Percentiles rank a stretch among this genome's conserved stretches.
Conservation (phyloP, 2,888 invertebrate species). For the Nymphalis c-album region DNA sequence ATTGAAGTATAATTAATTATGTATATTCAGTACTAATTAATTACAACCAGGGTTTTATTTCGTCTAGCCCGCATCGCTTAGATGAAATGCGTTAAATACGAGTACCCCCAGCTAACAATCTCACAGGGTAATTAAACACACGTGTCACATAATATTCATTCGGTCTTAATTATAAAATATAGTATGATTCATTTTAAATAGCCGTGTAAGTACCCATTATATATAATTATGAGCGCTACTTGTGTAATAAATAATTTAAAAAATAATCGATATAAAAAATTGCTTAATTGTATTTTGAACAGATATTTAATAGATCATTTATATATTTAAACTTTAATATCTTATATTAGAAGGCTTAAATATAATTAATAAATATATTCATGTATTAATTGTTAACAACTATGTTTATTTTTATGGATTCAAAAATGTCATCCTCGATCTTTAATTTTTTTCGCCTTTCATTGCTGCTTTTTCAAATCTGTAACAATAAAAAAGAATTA, state of each 20-base stretch:
- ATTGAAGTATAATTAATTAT: conserved; percentile 7
- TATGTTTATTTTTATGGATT: no score
- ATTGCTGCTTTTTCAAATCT: not conserved
- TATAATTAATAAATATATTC: no score
- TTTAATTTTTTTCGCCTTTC: not conserved
- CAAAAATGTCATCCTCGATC: no score
- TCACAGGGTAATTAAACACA: conserved; percentile 40
- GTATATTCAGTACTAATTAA: conserved; percentile 6
- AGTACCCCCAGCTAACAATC: conserved; percentile 36
- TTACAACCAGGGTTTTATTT: conserved; percentile 13
- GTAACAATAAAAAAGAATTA: not conserved
- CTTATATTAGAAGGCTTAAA: no score
- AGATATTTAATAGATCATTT: no score
- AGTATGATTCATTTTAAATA: conserved; percentile 3
- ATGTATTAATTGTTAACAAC: no score
- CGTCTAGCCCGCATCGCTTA: conserved; percentile 28
- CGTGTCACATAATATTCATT: conserved; percentile 38
- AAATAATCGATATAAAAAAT: no score
- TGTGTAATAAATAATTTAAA: no score
- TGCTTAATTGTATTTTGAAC: no score
- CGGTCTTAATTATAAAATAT: conserved; percentile 18
- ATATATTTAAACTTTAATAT: no score
- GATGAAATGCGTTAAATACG: conserved; percentile 23
- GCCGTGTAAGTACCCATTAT: not conserved
- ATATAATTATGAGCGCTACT: not conserved